Base-by-base conservation (phyloP, 2,113 vertebrate genomes). In the Cygnus atratus region DNA sequence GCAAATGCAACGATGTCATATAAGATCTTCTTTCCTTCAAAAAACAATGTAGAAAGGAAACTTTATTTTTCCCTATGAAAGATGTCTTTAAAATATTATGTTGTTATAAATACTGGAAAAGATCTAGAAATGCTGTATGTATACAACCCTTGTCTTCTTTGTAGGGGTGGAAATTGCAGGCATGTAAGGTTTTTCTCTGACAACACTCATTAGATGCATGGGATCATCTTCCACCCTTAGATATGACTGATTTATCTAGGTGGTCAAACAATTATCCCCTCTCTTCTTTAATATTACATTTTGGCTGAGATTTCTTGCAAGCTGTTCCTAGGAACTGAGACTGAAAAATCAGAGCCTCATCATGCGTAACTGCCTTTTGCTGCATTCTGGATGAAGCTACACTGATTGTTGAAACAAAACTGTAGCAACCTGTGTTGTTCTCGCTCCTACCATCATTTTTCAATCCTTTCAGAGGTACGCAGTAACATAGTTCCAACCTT, bases 1-100 rank as follows among this genome's bases (percentile, higher is more conserved):
- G 99, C 99, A 98, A 99, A 99, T 7, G 98, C 98, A 97, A 99
- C 98, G 10, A 99, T 98, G 92, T 99, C 99, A 91, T 99, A 99
- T 9, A 99, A 92, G 77, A 99, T 98, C 61, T 99, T 98, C 97
- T 99, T 99, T 94, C 99, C 99, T 99, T 94, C 74, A 94, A 92
- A 90, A 67, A 84, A 88, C 58, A 84, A 66, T 1, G 12, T 7
- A 79, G 71, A 96, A 80, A 86, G 18, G 6, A 88, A 87, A 85
- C 25, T 63, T 35, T 76, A 14, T 68, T 65, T 95, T 88, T 74
- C 67, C 9, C 22, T 11, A 22, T 7, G 16, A 67, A 21, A 92
- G 3, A 41, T 62, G 14, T 76, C n/a, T 55, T 87, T 84, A 0
- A 2, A 28, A 37, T 66, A 66, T 83, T 46, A 54, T 9, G 73